Conservation (phyloP, 2,113 vertebrate genomes). For the Phasianus colchicus region DNA sequence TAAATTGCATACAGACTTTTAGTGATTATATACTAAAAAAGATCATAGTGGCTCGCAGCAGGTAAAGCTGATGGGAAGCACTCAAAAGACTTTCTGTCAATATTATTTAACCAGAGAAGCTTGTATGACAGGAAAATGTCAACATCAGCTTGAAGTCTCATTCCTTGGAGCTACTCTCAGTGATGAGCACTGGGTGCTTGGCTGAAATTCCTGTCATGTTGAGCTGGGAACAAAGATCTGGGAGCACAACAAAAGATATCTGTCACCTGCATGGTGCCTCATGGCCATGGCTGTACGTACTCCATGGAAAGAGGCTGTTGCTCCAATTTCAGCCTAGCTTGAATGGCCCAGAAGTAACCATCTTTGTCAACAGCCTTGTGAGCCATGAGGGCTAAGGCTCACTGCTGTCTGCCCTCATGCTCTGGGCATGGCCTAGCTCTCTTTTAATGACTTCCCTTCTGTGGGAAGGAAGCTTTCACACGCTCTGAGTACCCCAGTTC, state of each 20-base stretch:
- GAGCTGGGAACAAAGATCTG: constrained; percentile 18
- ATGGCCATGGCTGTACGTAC: background rate
- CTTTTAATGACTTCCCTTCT: background rate
- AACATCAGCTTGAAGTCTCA: background rate
- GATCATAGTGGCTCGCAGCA: background rate
- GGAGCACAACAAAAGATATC: background rate
- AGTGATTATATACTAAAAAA: background rate
- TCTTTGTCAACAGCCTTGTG: background rate
- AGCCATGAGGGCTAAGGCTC: background rate
- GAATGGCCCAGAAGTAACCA: background rate
- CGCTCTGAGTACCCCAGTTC: background rate
- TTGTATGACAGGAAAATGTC: constrained; percentile 18
- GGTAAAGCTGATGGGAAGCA: background rate
- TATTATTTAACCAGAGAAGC: constrained; percentile 26
- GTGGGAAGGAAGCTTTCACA: background rate
- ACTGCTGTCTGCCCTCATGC: background rate
- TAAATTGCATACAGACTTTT: background rate
- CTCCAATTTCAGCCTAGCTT: background rate
- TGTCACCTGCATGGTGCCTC: background rate
- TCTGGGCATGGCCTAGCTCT: fast-evolving
- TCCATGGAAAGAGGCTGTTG: background rate
- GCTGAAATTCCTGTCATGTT: background rate
- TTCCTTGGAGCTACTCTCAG: constrained; percentile 1
- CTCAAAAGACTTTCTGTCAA: background rate
- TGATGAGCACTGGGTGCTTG: background rate